Evolutionary conservation across 1,140 invertebrate species (phyloP).

Genomic region (Phocides pigmalion): DNA sequence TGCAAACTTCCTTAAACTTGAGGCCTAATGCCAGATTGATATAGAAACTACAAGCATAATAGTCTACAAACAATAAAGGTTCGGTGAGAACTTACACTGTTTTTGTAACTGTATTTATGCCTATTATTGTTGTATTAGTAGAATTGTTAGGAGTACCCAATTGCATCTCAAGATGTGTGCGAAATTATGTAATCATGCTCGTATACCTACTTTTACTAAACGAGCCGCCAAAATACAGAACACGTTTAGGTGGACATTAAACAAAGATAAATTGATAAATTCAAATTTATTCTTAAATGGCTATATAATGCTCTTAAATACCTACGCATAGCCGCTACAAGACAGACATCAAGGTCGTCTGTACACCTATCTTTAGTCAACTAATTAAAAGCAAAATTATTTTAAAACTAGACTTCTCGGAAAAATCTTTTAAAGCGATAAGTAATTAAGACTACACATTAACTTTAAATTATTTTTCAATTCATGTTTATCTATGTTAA

Average conservation of each 20-base stretch:
- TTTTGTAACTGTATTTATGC: neutral
- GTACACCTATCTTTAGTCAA: constrained; percentile 23
- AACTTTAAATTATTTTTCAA: too few relatives aligned
- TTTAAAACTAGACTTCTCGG: constrained; percentile 16
- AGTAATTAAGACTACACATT: neutral
- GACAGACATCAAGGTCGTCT: constrained; percentile 47
- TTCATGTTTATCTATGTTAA: too few relatives aligned
- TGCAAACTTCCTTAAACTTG: constrained; percentile 62
- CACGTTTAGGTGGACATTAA: constrained; percentile 11
- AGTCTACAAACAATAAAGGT: neutral
- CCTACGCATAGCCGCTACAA: constrained; percentile 38
- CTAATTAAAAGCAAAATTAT: constrained; percentile 30
- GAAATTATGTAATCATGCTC: constrained; percentile 33
- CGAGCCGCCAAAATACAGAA: constrained; percentile 4
- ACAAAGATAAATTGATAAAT: constrained; percentile 43
- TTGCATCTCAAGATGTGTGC: constrained; percentile 7
- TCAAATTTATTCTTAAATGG: constrained; percentile 52
- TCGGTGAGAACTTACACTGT: too few relatives aligned
- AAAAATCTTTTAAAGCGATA: constrained; percentile 13
- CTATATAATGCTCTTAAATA: constrained; percentile 50
- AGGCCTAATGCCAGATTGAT: constrained; percentile 36
- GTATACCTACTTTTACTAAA: constrained; percentile 26
- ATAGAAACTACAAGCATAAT: neutral
- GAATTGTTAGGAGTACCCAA: too few relatives aligned
- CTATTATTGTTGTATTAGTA: too few relatives aligned